A percentile compares a stretch with the other conserved stretches of the same genome.
phyloP scores from a whole-genome alignment of 2,797 vertebrate genomes.

The Tokudaia muenninki region DNA sequence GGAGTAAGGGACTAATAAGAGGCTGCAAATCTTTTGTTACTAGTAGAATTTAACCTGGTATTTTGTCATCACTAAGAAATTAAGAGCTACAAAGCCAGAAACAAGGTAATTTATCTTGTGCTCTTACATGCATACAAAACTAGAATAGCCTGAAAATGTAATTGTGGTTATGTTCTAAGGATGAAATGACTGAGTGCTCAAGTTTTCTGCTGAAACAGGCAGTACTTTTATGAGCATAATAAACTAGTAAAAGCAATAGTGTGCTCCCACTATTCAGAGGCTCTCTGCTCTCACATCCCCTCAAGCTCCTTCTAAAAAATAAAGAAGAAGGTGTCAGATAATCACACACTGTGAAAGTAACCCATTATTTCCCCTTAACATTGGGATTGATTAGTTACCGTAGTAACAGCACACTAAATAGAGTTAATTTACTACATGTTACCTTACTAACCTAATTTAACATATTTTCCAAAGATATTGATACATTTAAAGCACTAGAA shows the following conservation, averaged over 20 bases:
- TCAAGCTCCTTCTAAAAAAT: conserved; percentile 22
- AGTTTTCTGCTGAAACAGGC: conserved; percentile 22
- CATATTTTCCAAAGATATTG: conserved; percentile 52
- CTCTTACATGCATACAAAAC: not conserved
- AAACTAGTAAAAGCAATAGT: not conserved
- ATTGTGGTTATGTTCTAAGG: conserved; percentile 37
- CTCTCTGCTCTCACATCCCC: not conserved
- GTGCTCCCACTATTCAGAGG: not conserved
- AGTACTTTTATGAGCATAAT: conserved; percentile 24
- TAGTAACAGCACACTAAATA: conserved; percentile 24
- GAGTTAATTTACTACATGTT: conserved; percentile 21
- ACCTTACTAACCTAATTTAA: conserved; percentile 49
- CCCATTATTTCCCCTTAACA: conserved; percentile 15
- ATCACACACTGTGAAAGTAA: conserved; percentile 58
- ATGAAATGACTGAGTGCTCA: not conserved
- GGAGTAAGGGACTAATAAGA: not conserved
- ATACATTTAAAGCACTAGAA: conserved; percentile 51
- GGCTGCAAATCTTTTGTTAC: not conserved
- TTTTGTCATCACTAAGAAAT: conserved; percentile 56
- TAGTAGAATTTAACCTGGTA: conserved; percentile 32
- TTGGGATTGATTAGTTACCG: conserved; percentile 2
- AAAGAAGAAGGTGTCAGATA: conserved; percentile 2
- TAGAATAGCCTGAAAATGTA: conserved; percentile 47
- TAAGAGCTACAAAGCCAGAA: conserved; percentile 46
- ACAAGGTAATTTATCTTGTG: conserved; percentile 27